Evolutionary conservation across 2,888 invertebrate genomes (phyloP), one percentile per base, ranked within the genome.

Genomic region (Malthinus seriepunctatus): DNA sequence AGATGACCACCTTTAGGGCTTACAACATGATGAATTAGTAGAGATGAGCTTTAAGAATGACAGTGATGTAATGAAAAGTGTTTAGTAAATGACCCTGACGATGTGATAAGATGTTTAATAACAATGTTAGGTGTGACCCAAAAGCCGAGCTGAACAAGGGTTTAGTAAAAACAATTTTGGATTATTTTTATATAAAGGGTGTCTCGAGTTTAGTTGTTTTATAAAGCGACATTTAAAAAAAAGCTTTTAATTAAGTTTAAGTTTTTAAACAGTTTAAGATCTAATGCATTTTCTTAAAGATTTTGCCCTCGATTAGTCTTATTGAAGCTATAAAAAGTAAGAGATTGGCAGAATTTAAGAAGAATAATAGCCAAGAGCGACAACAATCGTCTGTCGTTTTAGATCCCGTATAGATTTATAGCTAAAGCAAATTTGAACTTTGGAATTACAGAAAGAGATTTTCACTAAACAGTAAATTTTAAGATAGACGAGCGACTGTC

Each of bases 391-490:
- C 59, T 66, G 58, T 61, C 64, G 60, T 60, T 64, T 60, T 58
- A 54, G 57, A 56, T 56, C 66, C 69, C 67, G 71, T 69, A 72
- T 72, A 71, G 74, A 73, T 75, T 73, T 73, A 74, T 73, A 67
- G 68, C 67, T 64, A 63, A 68, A 70, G 69, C 68, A 72, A 73
- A 73, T 73, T 72, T 72, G 73, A 75, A 73, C 73, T 67, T 70
- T 69, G 70, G 71, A 73, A 75, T 73, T 73, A 73, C 72, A 57
- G 67, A 61, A 68, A 64, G 67, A 71, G 70, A 66, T 71, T 70
- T 71, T 69, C 70, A 71, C 71, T 3, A 73, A 72, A 73, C 73
- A 72, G 73, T 71, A 72, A 72, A 74, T 72, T 71, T 67, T 23
- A 23, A 23, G 23, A 23, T 23, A 23, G 23, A 23, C 23, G 23